Percentiles rank a stretch among this genome's conserved stretches.
Conservation (phyloP, 2,888 invertebrate species). For the Malthinus flaveolus region DNA sequence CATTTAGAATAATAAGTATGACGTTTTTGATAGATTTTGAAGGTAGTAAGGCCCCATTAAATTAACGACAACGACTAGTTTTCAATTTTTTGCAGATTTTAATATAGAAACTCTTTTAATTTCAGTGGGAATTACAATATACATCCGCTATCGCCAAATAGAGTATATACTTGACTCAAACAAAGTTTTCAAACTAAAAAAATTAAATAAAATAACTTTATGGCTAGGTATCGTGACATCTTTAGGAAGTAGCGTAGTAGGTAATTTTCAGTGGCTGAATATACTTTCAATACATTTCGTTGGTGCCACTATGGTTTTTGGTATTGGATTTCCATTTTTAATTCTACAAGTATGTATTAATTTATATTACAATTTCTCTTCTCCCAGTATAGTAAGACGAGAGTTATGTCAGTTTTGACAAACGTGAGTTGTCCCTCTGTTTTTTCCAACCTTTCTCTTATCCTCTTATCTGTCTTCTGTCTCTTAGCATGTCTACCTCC, state of each 20-base stretch:
- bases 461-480: too few relatives aligned
- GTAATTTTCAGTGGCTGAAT: constrained; percentile 18
- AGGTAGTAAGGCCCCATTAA: too few relatives aligned
- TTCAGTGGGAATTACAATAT: constrained; percentile 24
- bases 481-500: too few relatives aligned
- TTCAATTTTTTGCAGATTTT: too few relatives aligned
- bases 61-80: too few relatives aligned
- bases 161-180: background rate
- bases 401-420: too few relatives aligned
- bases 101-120: constrained; percentile 3
- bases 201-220: constrained; percentile 6
- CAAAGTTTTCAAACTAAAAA: background rate
- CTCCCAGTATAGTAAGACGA: too few relatives aligned
- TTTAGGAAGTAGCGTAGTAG: constrained; percentile 15
- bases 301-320: constrained; percentile 18
- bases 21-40: too few relatives aligned
- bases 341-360: constrained; percentile 17
- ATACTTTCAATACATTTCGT: constrained; percentile 9
- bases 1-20: too few relatives aligned
- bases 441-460: too few relatives aligned
- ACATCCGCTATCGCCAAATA: constrained; percentile 28
- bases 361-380: too few relatives aligned
- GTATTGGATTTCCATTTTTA: constrained; percentile 11
- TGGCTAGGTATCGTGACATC: constrained; percentile 15
- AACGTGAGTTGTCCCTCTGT: too few relatives aligned